Conservation (phyloP, 2,113 vertebrate species). For the Elachura formosa region DNA sequence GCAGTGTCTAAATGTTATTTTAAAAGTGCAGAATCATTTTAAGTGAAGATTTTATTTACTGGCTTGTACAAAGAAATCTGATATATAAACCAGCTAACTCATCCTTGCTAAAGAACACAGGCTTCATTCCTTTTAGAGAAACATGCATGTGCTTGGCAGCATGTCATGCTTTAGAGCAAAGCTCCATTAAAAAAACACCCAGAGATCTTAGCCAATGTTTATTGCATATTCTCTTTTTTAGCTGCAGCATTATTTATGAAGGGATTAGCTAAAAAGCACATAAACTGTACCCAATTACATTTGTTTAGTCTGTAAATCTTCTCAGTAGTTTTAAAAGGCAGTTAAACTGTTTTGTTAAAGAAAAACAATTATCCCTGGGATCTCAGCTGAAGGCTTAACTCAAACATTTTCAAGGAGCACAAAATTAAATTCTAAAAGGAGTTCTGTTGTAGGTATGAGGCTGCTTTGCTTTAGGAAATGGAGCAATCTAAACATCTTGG, state of each 20-base stretch:
- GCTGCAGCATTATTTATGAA: neutral
- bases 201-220: neutral
- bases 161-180: neutral
- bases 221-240: neutral
- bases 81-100: neutral
- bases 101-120: neutral
- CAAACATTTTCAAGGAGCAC: neutral
- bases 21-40: neutral
- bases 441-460: neutral
- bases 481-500: neutral
- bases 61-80: neutral
- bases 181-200: neutral
- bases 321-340: constrained; percentile 12
- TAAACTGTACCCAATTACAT: neutral
- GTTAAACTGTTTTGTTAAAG: constrained; percentile 34
- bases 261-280: constrained; percentile 11
- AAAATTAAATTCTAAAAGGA: neutral
- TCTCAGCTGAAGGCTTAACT: neutral
- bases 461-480: neutral
- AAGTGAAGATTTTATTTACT: neutral
- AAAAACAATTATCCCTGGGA: constrained; percentile 8
- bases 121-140: neutral
- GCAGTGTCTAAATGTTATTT: neutral
- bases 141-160: neutral
- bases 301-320: constrained; percentile 51